Evolutionary conservation across 2,888 invertebrate species (phyloP).

Genomic region (Microctonus brassicae): DNA sequence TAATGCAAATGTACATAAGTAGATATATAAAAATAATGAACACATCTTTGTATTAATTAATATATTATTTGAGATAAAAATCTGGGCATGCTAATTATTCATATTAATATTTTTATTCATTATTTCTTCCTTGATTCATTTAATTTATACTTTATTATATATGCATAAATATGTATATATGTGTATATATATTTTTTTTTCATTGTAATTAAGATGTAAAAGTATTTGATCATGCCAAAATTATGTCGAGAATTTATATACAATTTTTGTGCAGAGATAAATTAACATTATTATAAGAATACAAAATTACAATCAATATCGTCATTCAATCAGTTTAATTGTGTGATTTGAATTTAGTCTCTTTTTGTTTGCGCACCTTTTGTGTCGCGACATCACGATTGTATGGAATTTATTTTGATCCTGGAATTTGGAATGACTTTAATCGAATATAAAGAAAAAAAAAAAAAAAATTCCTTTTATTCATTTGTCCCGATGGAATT

Average conservation of each 20-base stretch:
- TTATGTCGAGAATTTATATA: constrained; percentile 13
- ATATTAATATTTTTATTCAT: constrained; percentile 19
- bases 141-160: constrained; percentile 13
- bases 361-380: not conserved
- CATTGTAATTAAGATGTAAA: not conserved
- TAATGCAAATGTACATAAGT: constrained; percentile 54
- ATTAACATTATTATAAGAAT: constrained; percentile 1
- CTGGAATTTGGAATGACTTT: constrained; percentile 58
- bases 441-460: constrained; percentile 21
- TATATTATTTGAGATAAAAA: constrained; percentile 4
- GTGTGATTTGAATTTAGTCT: not conserved
- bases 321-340: not conserved
- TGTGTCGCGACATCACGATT: not conserved
- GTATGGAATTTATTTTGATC: constrained; percentile 48
- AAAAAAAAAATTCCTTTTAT: constrained; percentile 19
- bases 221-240: constrained; percentile 18
- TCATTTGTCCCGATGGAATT: constrained; percentile 5
- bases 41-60: constrained; percentile 32
- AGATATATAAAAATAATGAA: constrained; percentile 35
- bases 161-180: no score
- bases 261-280: not conserved
- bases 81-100: constrained; percentile 22
- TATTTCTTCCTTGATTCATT: not conserved
- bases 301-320: not conserved
- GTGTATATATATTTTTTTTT: no score